phyloP scores from a whole-genome alignment of 2,888 invertebrate species.

The Netelia melanura region DNA sequence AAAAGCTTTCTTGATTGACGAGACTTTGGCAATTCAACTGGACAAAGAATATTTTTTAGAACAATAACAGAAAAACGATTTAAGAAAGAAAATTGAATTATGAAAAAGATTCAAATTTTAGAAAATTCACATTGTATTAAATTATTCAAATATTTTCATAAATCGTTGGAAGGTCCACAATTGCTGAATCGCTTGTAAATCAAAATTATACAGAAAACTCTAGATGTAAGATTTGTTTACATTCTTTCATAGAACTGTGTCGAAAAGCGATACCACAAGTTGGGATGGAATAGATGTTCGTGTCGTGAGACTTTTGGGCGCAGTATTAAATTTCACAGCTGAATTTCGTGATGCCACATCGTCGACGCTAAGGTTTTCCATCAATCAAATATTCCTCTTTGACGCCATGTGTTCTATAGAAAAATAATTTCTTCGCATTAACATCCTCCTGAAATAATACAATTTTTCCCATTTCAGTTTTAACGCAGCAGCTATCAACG shows the following conservation, averaged over 20 bases:
- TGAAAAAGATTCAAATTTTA: not conserved
- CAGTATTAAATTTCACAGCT: slow-evolving; percentile 90
- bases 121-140: not conserved
- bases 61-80: not conserved
- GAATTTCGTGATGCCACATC: slow-evolving; percentile 89
- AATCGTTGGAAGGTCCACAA: too few species aligned
- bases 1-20: not conserved
- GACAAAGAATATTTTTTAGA: not conserved
- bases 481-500: slow-evolving; percentile 87
- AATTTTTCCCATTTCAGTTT: slow-evolving; percentile 83
- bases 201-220: not conserved
- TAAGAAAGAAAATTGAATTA: not conserved
- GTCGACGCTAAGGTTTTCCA: slow-evolving; percentile 84
- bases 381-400: not conserved
- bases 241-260: slow-evolving; percentile 53
- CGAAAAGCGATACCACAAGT: slow-evolving; percentile 85
- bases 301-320: slow-evolving; percentile 87
- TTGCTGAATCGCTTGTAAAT: too few species aligned
- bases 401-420: not conserved
- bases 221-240: slow-evolving; percentile 70
- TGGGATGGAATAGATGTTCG: slow-evolving; percentile 93
- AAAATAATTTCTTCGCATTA: slow-evolving; percentile 31
- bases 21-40: not conserved
- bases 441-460: not conserved
- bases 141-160: too few species aligned